Evolutionary conservation across 2,888 invertebrate genomes (phyloP), one percentile per base, ranked within the genome.

Genomic region (Magallana nippona): DNA sequence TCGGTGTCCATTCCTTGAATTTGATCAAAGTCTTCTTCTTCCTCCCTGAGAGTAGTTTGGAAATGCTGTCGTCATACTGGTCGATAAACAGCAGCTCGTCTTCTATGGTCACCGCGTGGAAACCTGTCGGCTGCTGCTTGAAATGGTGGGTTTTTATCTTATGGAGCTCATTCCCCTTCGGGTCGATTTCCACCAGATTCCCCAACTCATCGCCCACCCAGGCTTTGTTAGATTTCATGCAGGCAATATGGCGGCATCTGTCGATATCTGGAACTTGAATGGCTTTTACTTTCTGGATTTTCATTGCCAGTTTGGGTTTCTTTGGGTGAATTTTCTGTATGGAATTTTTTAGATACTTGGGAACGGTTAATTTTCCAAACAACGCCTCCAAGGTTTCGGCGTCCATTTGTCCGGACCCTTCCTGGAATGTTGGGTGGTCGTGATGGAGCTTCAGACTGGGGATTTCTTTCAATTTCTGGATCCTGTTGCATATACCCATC

Each of bases 31-130:
- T 15, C 27, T 27, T 71, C 71, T 71, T 71, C 15, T 32, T 27
- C 27, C 32, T 71, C 71, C 71, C 71, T 71, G 71, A 15, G 3
- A 71, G 22, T 22, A 71, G 71, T 27, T 71, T 71, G 22, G 71
- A 71, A 71, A 71, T 71, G 71, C 27, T 71, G 22, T 71, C 71
- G 13, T 71, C 71, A 71, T 71, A 71, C 15, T 71, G 71, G 71
- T 71, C 71, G 13, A 71, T 71, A 13, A 71, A 71, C 5, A 71
- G 32, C 71, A 71, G 15, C 17, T 71, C 27, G 32, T 71, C 71
- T 15, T 71, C 71, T 5, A 27, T 32, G 2, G 71, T 71, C 11
- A 71, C 22, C 32, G 71, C 27, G 15, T 71, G 71, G 15, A 71
- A 71, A 27, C 71, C 71, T 27, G 71, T 71, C 15, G 71, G 71